phyloP scores from a whole-genome alignment of 2,797 vertebrate species.

The Acestrorhynchus altus region DNA sequence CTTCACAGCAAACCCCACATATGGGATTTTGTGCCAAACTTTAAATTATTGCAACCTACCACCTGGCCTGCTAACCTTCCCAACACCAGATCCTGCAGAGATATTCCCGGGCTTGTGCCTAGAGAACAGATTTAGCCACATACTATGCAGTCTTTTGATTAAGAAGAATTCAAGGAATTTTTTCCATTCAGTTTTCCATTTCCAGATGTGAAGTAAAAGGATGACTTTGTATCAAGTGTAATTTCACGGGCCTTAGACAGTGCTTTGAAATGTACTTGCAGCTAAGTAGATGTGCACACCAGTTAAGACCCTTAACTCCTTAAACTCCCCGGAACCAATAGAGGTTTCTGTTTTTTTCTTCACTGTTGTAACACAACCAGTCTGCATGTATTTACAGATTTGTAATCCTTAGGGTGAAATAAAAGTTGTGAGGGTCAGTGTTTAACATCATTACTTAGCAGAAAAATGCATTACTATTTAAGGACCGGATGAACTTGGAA shows the following conservation, averaged over 20 bases:
- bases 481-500: too few species aligned
- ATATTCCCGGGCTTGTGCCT: conserved; percentile 29
- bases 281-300: conserved; percentile 9
- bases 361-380: too few species aligned
- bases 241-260: conserved; percentile 59
- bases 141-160: conserved; percentile 64
- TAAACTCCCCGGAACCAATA: too few species aligned
- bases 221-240: conserved; percentile 60
- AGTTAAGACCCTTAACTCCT: neutral
- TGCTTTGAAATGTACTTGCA: conserved; percentile 44
- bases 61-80: conserved; percentile 30
- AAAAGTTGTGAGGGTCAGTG: too few species aligned
- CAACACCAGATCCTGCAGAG: neutral
- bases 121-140: conserved; percentile 52
- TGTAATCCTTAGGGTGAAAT: too few species aligned
- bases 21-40: conserved; percentile 26
- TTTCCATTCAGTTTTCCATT: conserved; percentile 63
- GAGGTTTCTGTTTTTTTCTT: too few species aligned
- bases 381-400: too few species aligned
- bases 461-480: too few species aligned
- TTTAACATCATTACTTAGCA: too few species aligned
- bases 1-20: conserved; percentile 7
- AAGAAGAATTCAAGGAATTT: conserved; percentile 64
- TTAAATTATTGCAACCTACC: conserved; percentile 26
- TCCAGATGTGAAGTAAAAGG: conserved; percentile 64